phyloP scores from a whole-genome alignment of 2,113 vertebrate species.

The Orthonyx spaldingii region DNA sequence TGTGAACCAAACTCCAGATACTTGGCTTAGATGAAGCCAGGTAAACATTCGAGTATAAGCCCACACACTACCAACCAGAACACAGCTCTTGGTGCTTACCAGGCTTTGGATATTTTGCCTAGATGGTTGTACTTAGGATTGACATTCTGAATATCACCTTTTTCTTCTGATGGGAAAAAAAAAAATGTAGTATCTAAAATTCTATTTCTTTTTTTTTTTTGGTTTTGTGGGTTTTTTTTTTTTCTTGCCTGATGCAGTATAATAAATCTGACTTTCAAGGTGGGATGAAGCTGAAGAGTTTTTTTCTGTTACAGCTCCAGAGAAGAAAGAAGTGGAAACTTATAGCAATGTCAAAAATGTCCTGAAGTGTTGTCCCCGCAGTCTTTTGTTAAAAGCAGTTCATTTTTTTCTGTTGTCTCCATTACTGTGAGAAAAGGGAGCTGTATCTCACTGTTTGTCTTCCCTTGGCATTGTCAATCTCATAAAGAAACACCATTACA shows the following conservation, averaged over 20 bases:
- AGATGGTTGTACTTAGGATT: neutral
- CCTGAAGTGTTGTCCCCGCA: slow-evolving; percentile 73
- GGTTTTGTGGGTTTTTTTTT: slow-evolving; percentile 12
- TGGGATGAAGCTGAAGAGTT: slow-evolving; percentile 66
- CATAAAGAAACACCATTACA: slow-evolving; percentile 58
- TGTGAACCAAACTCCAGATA: slow-evolving; percentile 86
- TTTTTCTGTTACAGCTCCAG: slow-evolving; percentile 73
- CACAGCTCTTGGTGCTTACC: slow-evolving; percentile 13
- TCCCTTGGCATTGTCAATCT: slow-evolving; percentile 77
- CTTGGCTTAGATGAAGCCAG: slow-evolving; percentile 83
- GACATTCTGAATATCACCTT: slow-evolving; percentile 34
- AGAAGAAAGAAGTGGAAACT: slow-evolving; percentile 78
- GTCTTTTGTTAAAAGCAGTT: slow-evolving; percentile 78
- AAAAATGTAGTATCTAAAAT: slow-evolving; percentile 24
- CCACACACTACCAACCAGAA: slow-evolving; percentile 61
- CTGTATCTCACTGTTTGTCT: slow-evolving; percentile 79
- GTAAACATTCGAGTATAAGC: slow-evolving; percentile 97
- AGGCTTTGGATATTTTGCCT: slow-evolving; percentile 36
- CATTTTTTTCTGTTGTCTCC: slow-evolving; percentile 78
- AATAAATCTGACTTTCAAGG: slow-evolving; percentile 64
- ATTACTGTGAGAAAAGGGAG: slow-evolving; percentile 74
- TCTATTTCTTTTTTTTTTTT: slow-evolving; percentile 31
- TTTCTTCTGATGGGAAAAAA: slow-evolving; percentile 19
- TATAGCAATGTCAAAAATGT: slow-evolving; percentile 73
- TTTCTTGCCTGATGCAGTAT: slow-evolving; percentile 53